phyloP scores from a whole-genome alignment of 2,797 vertebrate genomes.

The Chaetophractus vellerosus region DNA sequence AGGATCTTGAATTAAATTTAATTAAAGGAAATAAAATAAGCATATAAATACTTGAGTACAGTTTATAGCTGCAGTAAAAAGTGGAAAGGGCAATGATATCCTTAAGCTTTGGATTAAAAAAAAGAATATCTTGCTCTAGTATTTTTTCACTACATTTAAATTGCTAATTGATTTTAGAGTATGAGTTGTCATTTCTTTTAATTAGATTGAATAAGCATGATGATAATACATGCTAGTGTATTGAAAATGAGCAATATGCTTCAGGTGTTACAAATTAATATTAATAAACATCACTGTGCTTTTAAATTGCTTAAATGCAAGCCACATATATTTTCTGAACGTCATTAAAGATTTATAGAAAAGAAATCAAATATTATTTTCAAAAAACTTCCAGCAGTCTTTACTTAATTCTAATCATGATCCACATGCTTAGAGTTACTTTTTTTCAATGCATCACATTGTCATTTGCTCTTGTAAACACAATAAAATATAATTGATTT shows the following conservation, averaged over 20 bases:
- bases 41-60: neutral
- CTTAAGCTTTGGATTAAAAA: conserved; percentile 42
- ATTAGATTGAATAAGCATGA: conserved; percentile 78
- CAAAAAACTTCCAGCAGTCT: conserved; percentile 24
- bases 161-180: conserved; percentile 60
- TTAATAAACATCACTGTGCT: conserved; percentile 72
- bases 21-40: conserved; percentile 54
- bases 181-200: conserved; percentile 39
- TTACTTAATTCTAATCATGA: conserved; percentile 38
- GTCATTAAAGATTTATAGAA: conserved; percentile 32
- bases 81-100: neutral
- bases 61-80: conserved; percentile 47
- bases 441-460: neutral
- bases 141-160: conserved; percentile 54
- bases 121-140: neutral
- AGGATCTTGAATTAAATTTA: neutral
- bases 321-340: conserved; percentile 52
- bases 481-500: conserved; percentile 42
- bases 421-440: neutral
- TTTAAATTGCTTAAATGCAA: conserved; percentile 66
- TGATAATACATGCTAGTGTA: neutral
- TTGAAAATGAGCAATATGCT: conserved; percentile 58
- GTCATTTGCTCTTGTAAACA: neutral
- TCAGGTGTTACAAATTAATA: conserved; percentile 71
- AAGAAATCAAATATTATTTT: conserved; percentile 24